Percentiles rank a stretch among this genome's conserved stretches.
Evolutionary conservation across 2,113 vertebrate species (phyloP).

Genomic region (Aptenodytes patagonicus): DNA sequence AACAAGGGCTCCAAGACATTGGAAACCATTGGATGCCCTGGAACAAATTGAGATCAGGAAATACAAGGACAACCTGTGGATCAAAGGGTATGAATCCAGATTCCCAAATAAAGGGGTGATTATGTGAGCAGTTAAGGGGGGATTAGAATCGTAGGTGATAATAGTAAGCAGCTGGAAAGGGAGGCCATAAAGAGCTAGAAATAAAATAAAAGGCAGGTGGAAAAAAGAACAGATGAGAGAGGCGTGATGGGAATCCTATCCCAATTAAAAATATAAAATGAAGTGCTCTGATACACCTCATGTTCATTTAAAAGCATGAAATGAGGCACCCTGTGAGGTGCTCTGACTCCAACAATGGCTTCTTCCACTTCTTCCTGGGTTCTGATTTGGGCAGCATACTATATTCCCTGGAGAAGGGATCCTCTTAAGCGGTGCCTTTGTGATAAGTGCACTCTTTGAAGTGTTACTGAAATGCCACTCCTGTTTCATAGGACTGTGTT

Average conservation of each 20-base stretch:
- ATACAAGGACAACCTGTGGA: background rate
- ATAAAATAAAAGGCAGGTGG: conserved; percentile 3
- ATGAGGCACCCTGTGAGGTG: background rate
- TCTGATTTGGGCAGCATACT: background rate
- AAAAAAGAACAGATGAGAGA: background rate
- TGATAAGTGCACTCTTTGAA: background rate
- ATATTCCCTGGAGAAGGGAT: background rate
- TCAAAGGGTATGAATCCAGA: background rate
- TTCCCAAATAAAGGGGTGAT: conserved; percentile 29
- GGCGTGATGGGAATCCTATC: background rate
- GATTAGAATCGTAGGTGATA: background rate
- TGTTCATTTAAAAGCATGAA: background rate
- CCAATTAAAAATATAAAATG: background rate
- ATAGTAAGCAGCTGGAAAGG: conserved; percentile 26
- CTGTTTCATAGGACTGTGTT: background rate
- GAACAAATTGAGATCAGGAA: background rate
- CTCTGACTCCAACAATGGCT: background rate
- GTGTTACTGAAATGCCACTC: background rate
- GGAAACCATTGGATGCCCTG: background rate
- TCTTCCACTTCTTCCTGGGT: background rate
- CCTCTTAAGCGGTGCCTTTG: background rate
- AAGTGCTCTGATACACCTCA: background rate
- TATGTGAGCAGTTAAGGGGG: conserved; percentile 27
- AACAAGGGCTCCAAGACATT: fast-evolving
- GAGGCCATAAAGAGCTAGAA: background rate